Base-by-base conservation (phyloP, 2,888 invertebrate genomes). In the Eretmocerus hayati region DNA sequence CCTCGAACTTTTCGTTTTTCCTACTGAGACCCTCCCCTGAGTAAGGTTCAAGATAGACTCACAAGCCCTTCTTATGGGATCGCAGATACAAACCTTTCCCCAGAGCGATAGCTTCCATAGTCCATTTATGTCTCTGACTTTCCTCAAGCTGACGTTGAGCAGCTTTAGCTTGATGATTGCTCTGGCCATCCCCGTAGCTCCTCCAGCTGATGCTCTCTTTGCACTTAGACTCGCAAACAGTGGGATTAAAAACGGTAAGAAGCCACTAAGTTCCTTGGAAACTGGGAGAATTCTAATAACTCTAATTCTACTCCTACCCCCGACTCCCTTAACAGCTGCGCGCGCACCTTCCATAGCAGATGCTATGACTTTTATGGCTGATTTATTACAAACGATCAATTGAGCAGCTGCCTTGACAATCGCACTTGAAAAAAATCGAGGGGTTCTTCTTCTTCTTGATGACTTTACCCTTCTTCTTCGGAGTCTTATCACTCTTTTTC, bases 1-100 rank as follows among this genome's bases (percentile, higher is more conserved):
- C 31, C 35, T 40, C 11, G 4, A 6, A 4, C 20, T 30, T 31
- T 42, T 31, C n/a, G n/a, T 30, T 30, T 22, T 4, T 15, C 32
- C 23, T 39, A n/a, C n/a, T n/a, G 8, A 36, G 16, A 9, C 22
- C 22, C 26, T 26, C 11, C 8, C 26, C 26, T 26, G 8, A 9
- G 11, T 26, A 26, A 9, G 26, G 26, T 26, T 6, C 15, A 8
- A n/a, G 9, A 15, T 36, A 15, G 18, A 46, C 23, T 26, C 36
- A 33, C 2, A 20, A 26, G n/a, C 43, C 40, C 23, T 23, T 39
- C 9, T 39, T 18, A n/a, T 39, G 16, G 6, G 38, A 40, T 36
- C 38, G 44, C 11, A 56, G 20, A 30, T 55, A 43, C 13, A 61
- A 48, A 18, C 60, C 59, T 23, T 56, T 32, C 5, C n/a, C 32